Evolutionary conservation across 1,140 invertebrate genomes (phyloP), one percentile per base, ranked within the genome.

Genomic region (Temnothorax longispinosus): DNA sequence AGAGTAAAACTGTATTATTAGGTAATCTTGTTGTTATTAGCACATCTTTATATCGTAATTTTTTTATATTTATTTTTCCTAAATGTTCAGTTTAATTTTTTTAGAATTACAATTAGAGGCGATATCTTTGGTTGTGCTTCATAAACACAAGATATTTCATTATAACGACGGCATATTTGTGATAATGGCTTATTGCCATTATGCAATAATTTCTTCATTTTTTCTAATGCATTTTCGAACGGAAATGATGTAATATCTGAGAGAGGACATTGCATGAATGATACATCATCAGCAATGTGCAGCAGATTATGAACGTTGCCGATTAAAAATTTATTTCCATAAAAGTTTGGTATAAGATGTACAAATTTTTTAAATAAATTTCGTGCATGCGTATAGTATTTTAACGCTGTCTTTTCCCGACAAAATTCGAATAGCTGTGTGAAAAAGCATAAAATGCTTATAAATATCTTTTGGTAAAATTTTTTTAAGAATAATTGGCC

Each of bases 251-350:
- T 64, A 35, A 35, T 64, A 7, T 64, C 60, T 35, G 60, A 64
- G 18, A 38, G 60, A 7, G 11, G 32, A 64, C 60, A 64, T 38
- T 64, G 60, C 60, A 64, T 64, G 5, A 64, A 64, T 64, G 7
- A 64, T 38, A 35, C 60, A 64, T 64, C 60, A 38, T 64, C 21
- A 32, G 60, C 32, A 64, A 64, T 35, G 8, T 58, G 54, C 4
- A 58, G 8, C 6, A 58, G 54, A 58, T 21, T 21, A 10, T 27
- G 54, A 21, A 32, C 3, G 15, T 64, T 64, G 4, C 32, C 60
- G 11, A 64, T 64, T 64, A 64, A 64, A 64, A 64, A 64, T 64
- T 64, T 15, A 6, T 64, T 8, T 64, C 60, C 60, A 38, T 64
- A 64, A 13, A 64, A 64, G 13, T 64, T 35, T 64, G 60, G 0